phyloP scores from a whole-genome alignment of 2,113 vertebrate genomes.

The Alexandromys fortis region DNA sequence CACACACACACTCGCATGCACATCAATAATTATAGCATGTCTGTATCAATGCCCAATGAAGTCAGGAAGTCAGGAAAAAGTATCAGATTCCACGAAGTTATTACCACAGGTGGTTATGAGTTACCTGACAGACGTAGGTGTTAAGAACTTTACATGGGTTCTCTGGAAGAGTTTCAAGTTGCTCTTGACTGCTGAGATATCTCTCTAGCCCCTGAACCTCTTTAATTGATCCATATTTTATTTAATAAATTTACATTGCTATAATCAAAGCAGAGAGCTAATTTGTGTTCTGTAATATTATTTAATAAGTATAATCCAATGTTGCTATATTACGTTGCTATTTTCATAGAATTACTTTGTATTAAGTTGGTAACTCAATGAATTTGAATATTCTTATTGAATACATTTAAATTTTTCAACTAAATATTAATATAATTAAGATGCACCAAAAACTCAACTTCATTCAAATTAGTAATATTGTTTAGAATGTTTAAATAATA shows the following conservation, averaged over 20 bases:
- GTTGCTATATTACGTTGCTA: background rate
- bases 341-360: background rate
- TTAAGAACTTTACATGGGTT: background rate
- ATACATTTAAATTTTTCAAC: slow-evolving; percentile 26
- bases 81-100: too few species aligned
- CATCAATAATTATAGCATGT: background rate
- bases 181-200: background rate
- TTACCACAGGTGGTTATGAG: background rate
- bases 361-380: background rate
- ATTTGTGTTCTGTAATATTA: background rate
- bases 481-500: background rate
- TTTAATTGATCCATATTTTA: slow-evolving; percentile 22
- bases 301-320: slow-evolving; percentile 10
- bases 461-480: background rate
- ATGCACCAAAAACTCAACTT: background rate
- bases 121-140: background rate
- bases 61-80: background rate
- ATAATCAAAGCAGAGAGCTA: background rate
- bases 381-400: slow-evolving; percentile 16
- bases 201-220: background rate
- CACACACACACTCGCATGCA: background rate
- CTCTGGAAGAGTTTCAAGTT: background rate
- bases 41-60: background rate
- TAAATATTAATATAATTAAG: background rate
- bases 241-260: background rate